Evolutionary conservation across 2,888 invertebrate species (phyloP), one percentile per base, ranked within the genome.

Genomic region (Heteromyza rotundicornis): DNA sequence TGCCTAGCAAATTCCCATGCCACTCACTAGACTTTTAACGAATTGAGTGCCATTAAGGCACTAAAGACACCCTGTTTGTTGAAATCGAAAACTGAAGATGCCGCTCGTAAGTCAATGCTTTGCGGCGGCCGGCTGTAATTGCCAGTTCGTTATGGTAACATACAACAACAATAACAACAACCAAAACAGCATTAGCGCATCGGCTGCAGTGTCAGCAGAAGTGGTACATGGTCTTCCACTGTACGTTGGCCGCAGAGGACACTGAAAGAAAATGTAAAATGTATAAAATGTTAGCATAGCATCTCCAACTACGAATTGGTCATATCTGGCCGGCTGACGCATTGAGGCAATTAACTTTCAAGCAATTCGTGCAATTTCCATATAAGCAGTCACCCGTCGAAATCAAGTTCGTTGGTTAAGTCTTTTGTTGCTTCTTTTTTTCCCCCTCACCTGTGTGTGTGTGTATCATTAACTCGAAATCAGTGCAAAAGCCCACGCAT

Each of bases 141-240:
- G 16, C 16, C 27, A 27, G 10, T 5, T 27, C 27, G 27, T 10
- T n/a, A n/a, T n/a, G n/a, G n/a, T n/a, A n/a, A n/a, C n/a, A n/a
- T n/a, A n/a, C 32, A 12, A 32, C 32, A 32, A 12, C 32, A 5
- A 32, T 32, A n/a, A n/a, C 40, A 3, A n/a, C 40, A 40, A 40
- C 14, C n/a, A 40, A n/a, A 40, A 40, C 3, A n/a, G 12, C 40
- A 40, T 53, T 12, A 1, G 24, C 12, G 16, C 36, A 55, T 10
- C 20, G 7, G 47, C 32, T 49, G 57, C 62, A 52, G 32, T 57
- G 57, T 57, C 61, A 53, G 44, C 54, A 1, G n/a, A 56, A 56
- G 44, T 24, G 17, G 49, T 20, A 17, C 8, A 50, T 17, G 35
- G 50, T 50, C 22, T 49, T 24, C 40, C n/a, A 40, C 32, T 8